A percentile compares a stretch with the other conserved stretches of the same genome.
Evolutionary conservation across 37 sponge, comb jelly and placozoan genomes (phyloP).

Genomic region (Haliclona indistincta): DNA sequence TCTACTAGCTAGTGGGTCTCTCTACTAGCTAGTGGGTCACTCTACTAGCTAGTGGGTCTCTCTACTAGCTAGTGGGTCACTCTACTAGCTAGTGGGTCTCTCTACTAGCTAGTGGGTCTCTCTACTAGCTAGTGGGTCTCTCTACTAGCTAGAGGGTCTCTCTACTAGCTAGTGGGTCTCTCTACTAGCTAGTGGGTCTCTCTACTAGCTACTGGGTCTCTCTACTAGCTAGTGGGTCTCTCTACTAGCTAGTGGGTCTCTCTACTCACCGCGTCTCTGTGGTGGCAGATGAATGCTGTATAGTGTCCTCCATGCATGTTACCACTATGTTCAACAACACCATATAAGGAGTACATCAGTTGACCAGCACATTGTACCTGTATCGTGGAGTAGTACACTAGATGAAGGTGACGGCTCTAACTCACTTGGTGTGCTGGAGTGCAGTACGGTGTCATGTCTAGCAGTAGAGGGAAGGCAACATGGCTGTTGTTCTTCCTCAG

Average conservation of each 20-base stretch:
- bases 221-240: neutral
- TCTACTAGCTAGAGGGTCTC: neutral
- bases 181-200: neutral
- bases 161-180: neutral
- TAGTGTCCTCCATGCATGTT: conserved; percentile 93
- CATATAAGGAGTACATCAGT: conserved; percentile 84
- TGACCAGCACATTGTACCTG: conserved; percentile 17
- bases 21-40: no score
- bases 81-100: no score
- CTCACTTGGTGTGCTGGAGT: conserved; percentile 49
- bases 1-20: no score
- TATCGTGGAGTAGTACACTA: neutral
- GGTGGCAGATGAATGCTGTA: conserved; percentile 87
- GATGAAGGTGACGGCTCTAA: neutral
- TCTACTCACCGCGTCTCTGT: no score
- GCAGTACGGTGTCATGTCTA: conserved; percentile 88
- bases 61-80: no score
- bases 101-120: no score
- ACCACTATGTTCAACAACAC: conserved; percentile 91
- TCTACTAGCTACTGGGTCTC: neutral
- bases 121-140: no score
- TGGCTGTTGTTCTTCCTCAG: conserved; percentile 77
- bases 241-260: neutral
- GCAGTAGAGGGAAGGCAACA: conserved; percentile 73
- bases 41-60: no score